Evolutionary conservation across 2,113 vertebrate species (phyloP).

Genomic region (Heptranchias perlo): DNA sequence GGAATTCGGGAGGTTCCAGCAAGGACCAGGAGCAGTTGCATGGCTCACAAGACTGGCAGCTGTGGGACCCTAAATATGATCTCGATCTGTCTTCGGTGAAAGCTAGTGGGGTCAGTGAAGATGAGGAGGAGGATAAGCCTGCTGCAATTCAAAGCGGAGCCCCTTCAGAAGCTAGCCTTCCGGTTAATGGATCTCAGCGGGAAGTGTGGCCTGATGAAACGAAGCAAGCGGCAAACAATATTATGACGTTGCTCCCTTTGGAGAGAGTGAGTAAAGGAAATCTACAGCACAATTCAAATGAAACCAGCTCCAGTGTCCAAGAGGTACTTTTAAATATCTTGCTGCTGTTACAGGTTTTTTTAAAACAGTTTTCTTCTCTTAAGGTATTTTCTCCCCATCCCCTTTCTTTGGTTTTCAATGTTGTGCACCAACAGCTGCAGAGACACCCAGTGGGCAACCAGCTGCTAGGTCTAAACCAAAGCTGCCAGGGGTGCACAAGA

Average conservation of each 20-base stretch:
- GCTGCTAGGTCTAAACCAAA: background rate
- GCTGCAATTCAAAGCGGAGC: slow-evolving; percentile 37
- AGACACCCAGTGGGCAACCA: background rate
- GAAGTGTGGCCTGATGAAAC: slow-evolving; percentile 5
- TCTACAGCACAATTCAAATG: background rate
- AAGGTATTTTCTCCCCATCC: background rate
- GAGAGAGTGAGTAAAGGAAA: background rate
- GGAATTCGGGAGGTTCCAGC: slow-evolving; percentile 46
- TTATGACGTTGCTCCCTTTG: background rate
- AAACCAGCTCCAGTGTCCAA: background rate
- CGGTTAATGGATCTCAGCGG: background rate
- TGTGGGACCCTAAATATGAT: slow-evolving; percentile 45
- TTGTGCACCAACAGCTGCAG: background rate
- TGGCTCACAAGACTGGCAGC: slow-evolving; percentile 51
- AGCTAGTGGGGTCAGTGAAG: slow-evolving; percentile 35
- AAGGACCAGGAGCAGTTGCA: slow-evolving; percentile 45
- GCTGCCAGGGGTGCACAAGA: background rate
- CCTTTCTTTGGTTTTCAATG: background rate
- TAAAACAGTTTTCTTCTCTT: background rate
- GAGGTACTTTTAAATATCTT: background rate
- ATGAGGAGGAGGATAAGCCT: slow-evolving; percentile 39
- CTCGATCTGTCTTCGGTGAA: slow-evolving; percentile 56
- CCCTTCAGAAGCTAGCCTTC: background rate
- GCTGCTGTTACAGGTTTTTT: background rate
- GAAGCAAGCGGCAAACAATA: background rate